Percentiles rank a stretch among this genome's conserved stretches.
phyloP scores from a whole-genome alignment of 2,888 invertebrate genomes.

The Drosophila subquinaria region DNA sequence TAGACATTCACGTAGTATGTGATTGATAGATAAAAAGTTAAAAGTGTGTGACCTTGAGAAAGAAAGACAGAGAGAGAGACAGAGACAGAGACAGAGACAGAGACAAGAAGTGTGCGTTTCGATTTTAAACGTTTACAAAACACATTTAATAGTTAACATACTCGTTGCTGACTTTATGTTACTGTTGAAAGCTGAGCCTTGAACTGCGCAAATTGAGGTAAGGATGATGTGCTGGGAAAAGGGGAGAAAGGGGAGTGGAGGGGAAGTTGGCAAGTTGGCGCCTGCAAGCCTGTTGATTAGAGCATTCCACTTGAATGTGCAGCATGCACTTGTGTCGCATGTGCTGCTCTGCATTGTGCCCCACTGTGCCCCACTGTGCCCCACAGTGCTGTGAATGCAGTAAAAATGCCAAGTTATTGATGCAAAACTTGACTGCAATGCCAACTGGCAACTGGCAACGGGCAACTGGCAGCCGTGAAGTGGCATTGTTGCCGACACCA shows the following conservation, averaged over 20 bases:
- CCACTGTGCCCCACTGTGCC: not conserved
- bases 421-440: conserved; percentile 43
- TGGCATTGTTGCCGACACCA: conserved; percentile 23
- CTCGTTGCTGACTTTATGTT: not conserved
- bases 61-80: not conserved
- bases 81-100: not conserved
- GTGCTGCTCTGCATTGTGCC: conserved; percentile 11
- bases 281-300: conserved; percentile 53
- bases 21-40: not conserved
- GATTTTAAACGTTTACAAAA: not conserved
- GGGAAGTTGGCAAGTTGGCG: not conserved
- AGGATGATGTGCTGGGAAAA: not conserved
- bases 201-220: conserved; percentile 7
- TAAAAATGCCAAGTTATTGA: conserved; percentile 65
- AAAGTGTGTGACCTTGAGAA: not conserved
- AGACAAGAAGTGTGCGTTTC: not conserved
- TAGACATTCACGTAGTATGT: not conserved
- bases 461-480: conserved; percentile 9
- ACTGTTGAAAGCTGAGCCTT: not conserved
- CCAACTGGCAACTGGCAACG: conserved; percentile 7
- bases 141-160: conserved; percentile 13
- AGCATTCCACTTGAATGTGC: conserved; percentile 23
- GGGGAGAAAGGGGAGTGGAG: not conserved
- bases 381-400: conserved; percentile 21
- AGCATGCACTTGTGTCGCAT: conserved; percentile 15